Base-by-base conservation (phyloP, 2,888 invertebrate genomes). In the Pseudeuparius sepicola region DNA sequence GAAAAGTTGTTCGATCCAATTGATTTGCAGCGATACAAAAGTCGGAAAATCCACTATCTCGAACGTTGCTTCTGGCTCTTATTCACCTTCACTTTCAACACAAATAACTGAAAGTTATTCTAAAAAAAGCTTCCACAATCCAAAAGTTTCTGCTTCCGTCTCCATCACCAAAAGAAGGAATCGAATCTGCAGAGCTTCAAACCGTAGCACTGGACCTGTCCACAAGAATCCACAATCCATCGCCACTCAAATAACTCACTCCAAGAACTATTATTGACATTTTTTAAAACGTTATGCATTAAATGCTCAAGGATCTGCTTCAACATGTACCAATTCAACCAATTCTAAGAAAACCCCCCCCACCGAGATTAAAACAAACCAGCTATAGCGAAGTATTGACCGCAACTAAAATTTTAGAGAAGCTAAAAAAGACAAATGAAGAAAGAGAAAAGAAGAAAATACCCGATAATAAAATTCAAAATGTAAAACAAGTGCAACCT, bases 331-430 rank as follows among this genome's bases (percentile, higher is more conserved):
- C n/a, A n/a, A n/a, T n/a, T n/a, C n/a, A n/a, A n/a, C n/a, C n/a
- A n/a, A n/a, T n/a, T n/a, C n/a, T 7, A 20, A 20, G n/a, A 20
- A n/a, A 6, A 20, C n/a, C 20, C n/a, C 7, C n/a, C 6, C 7
- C n/a, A 20, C 20, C 7, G n/a, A 20, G 20, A 20, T 20, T 20
- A 20, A 20, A 20, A n/a, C 20, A 20, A 20, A 6, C 6, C 6
- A 20, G 20, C n/a, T 20, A 20, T n/a, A n/a, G 20, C n/a, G 20
- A 20, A 20, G 20, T 20, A 20, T n/a, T 20, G 6, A 20, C 20
- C 6, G 6, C 20, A 7, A 20, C 20, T 20, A n/a, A 20, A 20
- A n/a, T 20, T 20, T 20, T 20, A 20, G n/a, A 6, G n/a, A 20
- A n/a, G n/a, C n/a, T 20, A 20, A 20, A 20, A 20, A 20, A 20